Conservation (phyloP, 2,888 invertebrate genomes). For the Heteropelma amictum region DNA sequence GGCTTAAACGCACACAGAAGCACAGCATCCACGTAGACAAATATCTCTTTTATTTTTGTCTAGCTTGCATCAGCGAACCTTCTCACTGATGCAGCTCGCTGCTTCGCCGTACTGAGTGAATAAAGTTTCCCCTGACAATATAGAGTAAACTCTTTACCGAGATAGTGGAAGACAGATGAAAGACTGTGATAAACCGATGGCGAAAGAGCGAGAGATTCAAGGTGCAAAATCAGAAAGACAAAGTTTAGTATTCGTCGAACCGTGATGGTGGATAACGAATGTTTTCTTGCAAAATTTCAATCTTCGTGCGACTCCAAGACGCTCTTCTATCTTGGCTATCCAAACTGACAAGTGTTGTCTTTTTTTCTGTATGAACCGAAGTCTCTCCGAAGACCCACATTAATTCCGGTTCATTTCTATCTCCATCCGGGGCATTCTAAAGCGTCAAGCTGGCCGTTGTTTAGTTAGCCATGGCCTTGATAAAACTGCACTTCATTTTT, state of each 20-base stretch:
- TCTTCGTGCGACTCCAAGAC: not conserved
- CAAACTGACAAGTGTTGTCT: too few relatives aligned
- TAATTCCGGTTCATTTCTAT: too few relatives aligned
- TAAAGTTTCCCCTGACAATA: not conserved
- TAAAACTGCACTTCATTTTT: too few relatives aligned
- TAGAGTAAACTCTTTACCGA: not conserved
- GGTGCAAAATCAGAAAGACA: not conserved
- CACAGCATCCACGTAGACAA: too few relatives aligned
- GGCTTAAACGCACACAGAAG: not conserved
- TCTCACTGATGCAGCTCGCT: not conserved
- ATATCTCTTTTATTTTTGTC: not conserved
- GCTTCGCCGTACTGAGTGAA: not conserved
- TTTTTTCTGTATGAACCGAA: too few relatives aligned
- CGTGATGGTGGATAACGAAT: conserved; percentile 2
- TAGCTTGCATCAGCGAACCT: not conserved
- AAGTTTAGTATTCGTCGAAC: conserved; percentile 34
- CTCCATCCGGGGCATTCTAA: too few relatives aligned
- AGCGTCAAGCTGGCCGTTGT: too few relatives aligned
- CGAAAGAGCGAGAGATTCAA: conserved; percentile 5
- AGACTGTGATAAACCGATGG: not conserved
- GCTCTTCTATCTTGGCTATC: not conserved
- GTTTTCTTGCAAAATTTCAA: conserved; percentile 21
- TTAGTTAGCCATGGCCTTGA: too few relatives aligned
- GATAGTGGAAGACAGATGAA: not conserved
- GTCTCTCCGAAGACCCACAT: too few relatives aligned